These are phyloP conservation scores for Toxotes chatareus DNA, from an alignment of 2,113 vertebrate species.

Conservation along the genomic window DNA sequence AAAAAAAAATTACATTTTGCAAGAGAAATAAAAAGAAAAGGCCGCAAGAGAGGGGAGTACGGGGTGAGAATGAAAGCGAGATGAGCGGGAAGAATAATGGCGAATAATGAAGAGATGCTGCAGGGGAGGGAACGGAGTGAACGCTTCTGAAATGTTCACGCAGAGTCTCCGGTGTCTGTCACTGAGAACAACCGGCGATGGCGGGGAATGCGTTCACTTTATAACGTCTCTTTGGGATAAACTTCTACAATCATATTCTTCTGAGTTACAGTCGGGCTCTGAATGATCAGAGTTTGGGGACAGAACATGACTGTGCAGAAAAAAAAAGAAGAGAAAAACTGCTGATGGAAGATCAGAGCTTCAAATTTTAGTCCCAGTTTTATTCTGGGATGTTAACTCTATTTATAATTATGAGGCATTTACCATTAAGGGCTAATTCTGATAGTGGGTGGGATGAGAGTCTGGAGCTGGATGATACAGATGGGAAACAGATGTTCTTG, in stretches of 20 bases:
- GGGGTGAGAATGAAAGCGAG: background rate
- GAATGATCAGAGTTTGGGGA: background rate
- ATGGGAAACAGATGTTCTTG: no score
- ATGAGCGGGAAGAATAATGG: background rate
- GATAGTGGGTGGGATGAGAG: background rate
- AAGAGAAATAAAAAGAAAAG: background rate
- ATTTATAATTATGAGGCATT: no score
- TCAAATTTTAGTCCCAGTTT: no score
- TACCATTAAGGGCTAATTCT: no score
- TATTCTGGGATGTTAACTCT: no score
- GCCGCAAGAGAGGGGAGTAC: background rate
- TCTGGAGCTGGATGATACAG: background rate
- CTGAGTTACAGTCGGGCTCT: background rate
- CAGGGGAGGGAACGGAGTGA: background rate
- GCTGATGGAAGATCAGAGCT: background rate
- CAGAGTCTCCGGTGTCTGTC: constrained; percentile 4
- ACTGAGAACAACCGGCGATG: background rate
- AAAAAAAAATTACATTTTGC: background rate
- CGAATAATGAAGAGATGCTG: background rate
- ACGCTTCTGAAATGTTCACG: constrained; percentile 13
- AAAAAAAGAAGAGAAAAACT: background rate
- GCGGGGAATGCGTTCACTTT: constrained; percentile 11
- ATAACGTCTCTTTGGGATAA: background rate
- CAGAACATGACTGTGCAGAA: no score
- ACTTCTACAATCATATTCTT: background rate